Base-by-base conservation (phyloP, 2,797 vertebrate genomes). In the Anolis apletophallus region DNA sequence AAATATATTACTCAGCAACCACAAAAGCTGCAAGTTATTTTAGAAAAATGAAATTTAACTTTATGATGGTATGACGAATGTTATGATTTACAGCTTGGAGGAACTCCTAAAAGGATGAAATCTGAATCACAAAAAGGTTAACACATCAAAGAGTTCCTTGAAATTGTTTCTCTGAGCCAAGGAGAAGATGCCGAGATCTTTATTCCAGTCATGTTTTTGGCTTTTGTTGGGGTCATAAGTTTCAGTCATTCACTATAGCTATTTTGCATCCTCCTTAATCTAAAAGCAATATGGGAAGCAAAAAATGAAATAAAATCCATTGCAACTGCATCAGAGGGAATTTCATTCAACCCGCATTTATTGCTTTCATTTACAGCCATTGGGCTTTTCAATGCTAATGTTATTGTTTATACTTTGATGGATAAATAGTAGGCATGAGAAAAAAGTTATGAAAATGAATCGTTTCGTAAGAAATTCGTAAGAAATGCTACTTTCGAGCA, bases 41-140 rank as follows among this genome's bases (percentile, higher is more conserved):
- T 26, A 71, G 72, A 26, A 26, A 50, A 50, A 46, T 55, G 46
- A 74, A 80, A 32, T 21, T 34, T 64, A 64, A 64, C 71, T 80
- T 61, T 67, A 86, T 81, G 26, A 29, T 10, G 67, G 74, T 81
- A 74, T 67, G 13, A 54, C 26, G 26, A 67, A 86, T 81, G 46
- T 74, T 34, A 75, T 23, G 57, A 86, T 67, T 75, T 74, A 75
- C 16, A 81, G 46, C 73, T 86, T 54, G 9, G 46, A n/a, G 17
- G 46, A 81, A 68, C 32, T 86, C 23, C 57, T 72, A 80, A 86
- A 86, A 86, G 50, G 36, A 79, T 80, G 54, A 85, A 80, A 80
- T 74, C n/a, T 74, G 72, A 81, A 86, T 86, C 78, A 80, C 85
- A 80, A 86, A 85, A 64, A 74, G 54, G n/a, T 74, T 74, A 67